These are phyloP conservation scores for Lordiphosa fenestrarum DNA, from an alignment of 2,888 invertebrate species.

Conservation along the genomic window DNA sequence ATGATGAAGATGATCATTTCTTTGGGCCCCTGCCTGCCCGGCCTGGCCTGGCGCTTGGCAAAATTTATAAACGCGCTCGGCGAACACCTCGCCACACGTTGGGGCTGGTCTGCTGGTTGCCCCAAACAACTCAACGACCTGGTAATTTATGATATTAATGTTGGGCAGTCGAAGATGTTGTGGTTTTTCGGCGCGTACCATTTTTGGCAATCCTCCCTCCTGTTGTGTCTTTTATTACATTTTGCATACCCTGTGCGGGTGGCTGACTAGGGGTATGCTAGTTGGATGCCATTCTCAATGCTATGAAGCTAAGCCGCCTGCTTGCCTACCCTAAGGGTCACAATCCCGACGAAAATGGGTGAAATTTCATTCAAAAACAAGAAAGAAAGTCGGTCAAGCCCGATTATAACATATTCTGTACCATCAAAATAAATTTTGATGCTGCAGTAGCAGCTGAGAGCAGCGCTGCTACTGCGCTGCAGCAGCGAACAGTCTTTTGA, in stretches of 20 bases:
- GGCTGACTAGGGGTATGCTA: background rate
- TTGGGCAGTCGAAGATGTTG: constrained; percentile 46
- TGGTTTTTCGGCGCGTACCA: constrained; percentile 58
- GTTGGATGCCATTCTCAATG: background rate
- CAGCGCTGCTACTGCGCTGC: too few relatives aligned
- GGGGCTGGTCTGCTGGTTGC: constrained; percentile 44
- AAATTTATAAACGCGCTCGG: constrained; percentile 76
- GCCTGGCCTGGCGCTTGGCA: constrained; percentile 77
- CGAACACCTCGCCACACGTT: constrained; percentile 73
- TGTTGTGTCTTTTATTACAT: constrained; percentile 71
- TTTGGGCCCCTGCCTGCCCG: constrained; percentile 21
- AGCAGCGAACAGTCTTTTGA: too few relatives aligned
- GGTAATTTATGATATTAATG: constrained; percentile 78
- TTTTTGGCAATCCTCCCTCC: constrained; percentile 68
- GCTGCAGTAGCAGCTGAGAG: too few relatives aligned
- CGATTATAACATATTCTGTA: too few relatives aligned
- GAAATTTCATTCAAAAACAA: too few relatives aligned
- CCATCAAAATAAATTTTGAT: too few relatives aligned
- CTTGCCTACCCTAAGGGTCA: too few relatives aligned
- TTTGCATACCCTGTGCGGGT: background rate
- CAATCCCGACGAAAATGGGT: too few relatives aligned
- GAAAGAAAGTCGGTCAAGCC: too few relatives aligned
- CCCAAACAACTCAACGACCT: constrained; percentile 69
- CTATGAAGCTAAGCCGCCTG: too few relatives aligned
- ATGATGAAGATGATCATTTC: constrained; percentile 75